Conservation (phyloP, 2,888 invertebrate genomes). For the Fragum whitleyi region DNA sequence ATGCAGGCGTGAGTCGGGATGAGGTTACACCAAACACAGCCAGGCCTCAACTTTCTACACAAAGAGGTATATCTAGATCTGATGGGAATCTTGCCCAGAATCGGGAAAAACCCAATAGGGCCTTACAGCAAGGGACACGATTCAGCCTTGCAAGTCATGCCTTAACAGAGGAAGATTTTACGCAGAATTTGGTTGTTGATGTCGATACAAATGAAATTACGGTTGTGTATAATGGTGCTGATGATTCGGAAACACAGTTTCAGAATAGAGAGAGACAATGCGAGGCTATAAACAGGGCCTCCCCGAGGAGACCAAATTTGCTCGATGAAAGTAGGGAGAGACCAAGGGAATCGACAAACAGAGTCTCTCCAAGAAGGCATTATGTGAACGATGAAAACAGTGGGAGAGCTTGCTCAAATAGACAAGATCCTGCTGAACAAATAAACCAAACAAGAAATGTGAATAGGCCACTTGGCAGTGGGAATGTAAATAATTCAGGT, state of each 20-base stretch:
- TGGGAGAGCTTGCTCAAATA: background rate
- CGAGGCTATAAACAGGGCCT: background rate
- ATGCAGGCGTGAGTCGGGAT: background rate
- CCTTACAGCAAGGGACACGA: background rate
- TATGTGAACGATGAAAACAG: background rate
- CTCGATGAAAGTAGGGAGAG: too few species aligned
- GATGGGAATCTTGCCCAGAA: constrained; percentile 7
- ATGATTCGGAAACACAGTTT: background rate
- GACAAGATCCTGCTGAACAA: background rate
- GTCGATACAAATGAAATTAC: constrained; percentile 48
- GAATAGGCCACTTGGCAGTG: background rate
- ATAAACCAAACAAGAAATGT: background rate
- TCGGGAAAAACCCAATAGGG: background rate
- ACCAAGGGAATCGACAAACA: background rate
- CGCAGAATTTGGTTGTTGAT: constrained; percentile 40
- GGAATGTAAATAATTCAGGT: background rate
- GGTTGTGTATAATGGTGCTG: constrained; percentile 44
- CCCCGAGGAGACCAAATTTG: background rate
- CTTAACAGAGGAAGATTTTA: constrained; percentile 16
- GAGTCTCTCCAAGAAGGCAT: background rate
- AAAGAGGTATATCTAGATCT: constrained; percentile 23
- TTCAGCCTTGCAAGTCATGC: constrained; percentile 10
- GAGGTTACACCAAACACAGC: background rate
- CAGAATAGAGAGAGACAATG: background rate
- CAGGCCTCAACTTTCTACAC: background rate